Percentiles rank a stretch among this genome's conserved stretches.
Conservation (phyloP, 2,797 vertebrate species). For the Taeniopygia guttata region DNA sequence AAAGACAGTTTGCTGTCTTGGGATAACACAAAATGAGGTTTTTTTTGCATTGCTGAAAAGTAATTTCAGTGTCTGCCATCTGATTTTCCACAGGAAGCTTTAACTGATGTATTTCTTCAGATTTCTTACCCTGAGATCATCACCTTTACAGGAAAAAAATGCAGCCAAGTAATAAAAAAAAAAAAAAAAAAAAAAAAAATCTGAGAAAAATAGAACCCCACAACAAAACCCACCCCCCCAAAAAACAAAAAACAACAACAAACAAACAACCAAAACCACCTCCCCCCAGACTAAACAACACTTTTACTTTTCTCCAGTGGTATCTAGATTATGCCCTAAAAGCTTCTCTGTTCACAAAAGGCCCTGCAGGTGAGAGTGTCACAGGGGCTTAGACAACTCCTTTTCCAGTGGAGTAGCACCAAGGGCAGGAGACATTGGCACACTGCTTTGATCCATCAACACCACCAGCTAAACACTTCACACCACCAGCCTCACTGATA, state of each 20-base stretch:
- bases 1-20: not conserved
- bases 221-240: accelerated
- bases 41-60: not conserved
- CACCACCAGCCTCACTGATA: not conserved
- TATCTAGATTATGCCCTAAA: not conserved
- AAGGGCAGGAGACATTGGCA: not conserved
- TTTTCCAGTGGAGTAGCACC: not conserved
- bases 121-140: not conserved
- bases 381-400: not conserved
- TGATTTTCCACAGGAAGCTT: not conserved
- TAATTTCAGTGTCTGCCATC: not conserved
- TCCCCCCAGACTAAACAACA: accelerated
- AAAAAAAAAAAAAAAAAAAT: accelerated
- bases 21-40: not conserved
- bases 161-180: not conserved
- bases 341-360: not conserved
- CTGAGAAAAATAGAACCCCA: not conserved
- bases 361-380: not conserved
- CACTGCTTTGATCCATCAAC: not conserved
- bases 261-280: not conserved
- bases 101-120: not conserved
- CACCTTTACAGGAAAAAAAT: not conserved
- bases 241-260: not conserved
- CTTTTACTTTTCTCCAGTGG: not conserved
- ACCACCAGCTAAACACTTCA: not conserved